Evolutionary conservation across 2,113 vertebrate genomes (phyloP).

Genomic region (Anthoscopus minutus): DNA sequence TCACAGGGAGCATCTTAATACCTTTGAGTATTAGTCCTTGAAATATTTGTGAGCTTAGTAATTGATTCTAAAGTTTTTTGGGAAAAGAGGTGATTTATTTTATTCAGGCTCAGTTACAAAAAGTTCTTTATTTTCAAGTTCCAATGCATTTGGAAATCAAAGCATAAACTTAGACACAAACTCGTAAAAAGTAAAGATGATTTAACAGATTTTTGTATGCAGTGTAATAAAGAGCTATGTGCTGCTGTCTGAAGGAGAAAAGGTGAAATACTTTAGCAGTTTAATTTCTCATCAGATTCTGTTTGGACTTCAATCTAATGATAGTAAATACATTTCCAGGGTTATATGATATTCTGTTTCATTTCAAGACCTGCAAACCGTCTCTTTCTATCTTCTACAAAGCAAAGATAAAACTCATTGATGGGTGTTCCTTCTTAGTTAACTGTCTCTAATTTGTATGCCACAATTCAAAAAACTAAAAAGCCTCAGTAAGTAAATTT

Average conservation of each 20-base stretch:
- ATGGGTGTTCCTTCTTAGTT: neutral
- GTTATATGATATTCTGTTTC: neutral
- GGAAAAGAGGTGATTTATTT: neutral
- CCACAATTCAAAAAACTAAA: neutral
- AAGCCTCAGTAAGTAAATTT: neutral
- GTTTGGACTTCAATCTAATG: neutral
- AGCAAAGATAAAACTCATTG: neutral
- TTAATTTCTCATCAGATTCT: neutral
- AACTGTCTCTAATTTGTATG: neutral
- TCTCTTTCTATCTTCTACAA: neutral
- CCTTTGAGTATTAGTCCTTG: neutral
- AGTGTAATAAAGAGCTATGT: neutral
- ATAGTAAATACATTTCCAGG: neutral
- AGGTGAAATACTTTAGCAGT: neutral
- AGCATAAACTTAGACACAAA: neutral
- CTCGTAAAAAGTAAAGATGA: neutral
- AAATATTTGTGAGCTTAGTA: neutral
- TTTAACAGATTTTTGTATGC: neutral
- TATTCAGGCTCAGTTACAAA: neutral
- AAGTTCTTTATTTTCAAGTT: neutral
- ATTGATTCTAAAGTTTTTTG: neutral
- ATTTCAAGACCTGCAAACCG: neutral
- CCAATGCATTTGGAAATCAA: neutral
- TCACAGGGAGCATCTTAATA: neutral
- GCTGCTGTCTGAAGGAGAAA: neutral